phyloP scores from a whole-genome alignment of 2,113 vertebrate species.

The Pardalotus punctatus region DNA sequence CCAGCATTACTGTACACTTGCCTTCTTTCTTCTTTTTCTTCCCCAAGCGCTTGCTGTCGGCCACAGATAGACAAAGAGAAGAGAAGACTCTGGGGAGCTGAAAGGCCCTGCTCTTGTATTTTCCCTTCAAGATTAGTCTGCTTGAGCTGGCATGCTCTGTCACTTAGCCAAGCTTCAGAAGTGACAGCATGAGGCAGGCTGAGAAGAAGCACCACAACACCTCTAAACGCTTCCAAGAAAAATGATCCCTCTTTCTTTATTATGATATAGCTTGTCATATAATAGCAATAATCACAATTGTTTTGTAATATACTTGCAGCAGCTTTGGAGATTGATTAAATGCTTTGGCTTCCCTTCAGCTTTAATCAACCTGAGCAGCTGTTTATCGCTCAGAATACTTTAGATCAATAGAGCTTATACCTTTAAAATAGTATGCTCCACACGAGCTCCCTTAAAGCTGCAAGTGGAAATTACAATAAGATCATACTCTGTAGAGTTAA shows the following conservation, averaged over 20 bases:
- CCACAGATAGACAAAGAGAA: not conserved
- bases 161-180: not conserved
- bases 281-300: constrained; percentile 63
- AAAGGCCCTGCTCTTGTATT: not conserved
- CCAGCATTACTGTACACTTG: not conserved
- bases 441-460: not conserved
- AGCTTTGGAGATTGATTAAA: constrained; percentile 71
- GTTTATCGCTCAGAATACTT: constrained; percentile 48
- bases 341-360: constrained; percentile 38
- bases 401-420: constrained; percentile 71
- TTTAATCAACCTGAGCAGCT: constrained; percentile 69
- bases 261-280: constrained; percentile 37
- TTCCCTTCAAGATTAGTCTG: not conserved
- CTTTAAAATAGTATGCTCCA: constrained; percentile 55
- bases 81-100: not conserved
- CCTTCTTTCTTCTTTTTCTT: not conserved
- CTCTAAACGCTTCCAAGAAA: constrained; percentile 8
- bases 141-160: not conserved
- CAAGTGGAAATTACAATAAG: constrained; percentile 53
- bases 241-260: constrained; percentile 23
- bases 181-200: not conserved
- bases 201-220: not conserved
- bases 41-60: fast-evolving
- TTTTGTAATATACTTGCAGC: constrained; percentile 48
- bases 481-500: not conserved